These are phyloP conservation scores for Etheostoma spectabile DNA, from an alignment of 2,113 vertebrate species.

Conservation along the genomic window DNA sequence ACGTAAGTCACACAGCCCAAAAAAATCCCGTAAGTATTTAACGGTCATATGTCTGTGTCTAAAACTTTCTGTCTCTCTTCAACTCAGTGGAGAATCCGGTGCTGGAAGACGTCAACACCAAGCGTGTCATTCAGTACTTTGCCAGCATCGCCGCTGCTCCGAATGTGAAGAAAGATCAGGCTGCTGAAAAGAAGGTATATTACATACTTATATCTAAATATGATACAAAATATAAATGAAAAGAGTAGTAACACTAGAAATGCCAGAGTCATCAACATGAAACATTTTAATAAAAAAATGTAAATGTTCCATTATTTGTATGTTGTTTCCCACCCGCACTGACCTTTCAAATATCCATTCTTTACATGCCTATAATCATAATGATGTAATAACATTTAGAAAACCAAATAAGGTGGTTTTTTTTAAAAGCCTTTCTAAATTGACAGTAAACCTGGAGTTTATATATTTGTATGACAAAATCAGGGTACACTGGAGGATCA, in stretches of 20 bases:
- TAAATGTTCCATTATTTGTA: too few species aligned
- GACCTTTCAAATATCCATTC: too few species aligned
- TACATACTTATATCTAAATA: neutral
- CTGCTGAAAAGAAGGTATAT: constrained; percentile 84
- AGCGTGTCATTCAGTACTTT: constrained; percentile 93
- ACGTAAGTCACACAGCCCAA: constrained; percentile 62
- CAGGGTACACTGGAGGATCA: constrained; percentile 89
- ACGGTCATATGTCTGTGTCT: neutral
- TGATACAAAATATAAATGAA: neutral
- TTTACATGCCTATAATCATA: too few species aligned
- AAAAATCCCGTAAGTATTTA: neutral
- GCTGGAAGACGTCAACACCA: constrained; percentile 96
- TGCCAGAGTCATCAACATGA: too few species aligned
- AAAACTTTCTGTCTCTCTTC: constrained; percentile 16
- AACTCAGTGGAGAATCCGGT: constrained; percentile 90
- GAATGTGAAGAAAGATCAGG: constrained; percentile 85
- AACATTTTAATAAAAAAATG: too few species aligned
- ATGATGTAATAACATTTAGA: too few species aligned
- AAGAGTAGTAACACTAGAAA: neutral
- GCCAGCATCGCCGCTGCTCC: constrained; percentile 89
- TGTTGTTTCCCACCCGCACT: too few species aligned
- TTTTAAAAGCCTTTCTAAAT: neutral
- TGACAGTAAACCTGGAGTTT: neutral
- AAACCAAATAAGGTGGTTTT: too few species aligned
- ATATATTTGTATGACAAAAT: neutral